These are phyloP conservation scores for Drosophila sp. DNA, from an alignment of 1,140 invertebrate genomes.

Conservation along the genomic window DNA sequence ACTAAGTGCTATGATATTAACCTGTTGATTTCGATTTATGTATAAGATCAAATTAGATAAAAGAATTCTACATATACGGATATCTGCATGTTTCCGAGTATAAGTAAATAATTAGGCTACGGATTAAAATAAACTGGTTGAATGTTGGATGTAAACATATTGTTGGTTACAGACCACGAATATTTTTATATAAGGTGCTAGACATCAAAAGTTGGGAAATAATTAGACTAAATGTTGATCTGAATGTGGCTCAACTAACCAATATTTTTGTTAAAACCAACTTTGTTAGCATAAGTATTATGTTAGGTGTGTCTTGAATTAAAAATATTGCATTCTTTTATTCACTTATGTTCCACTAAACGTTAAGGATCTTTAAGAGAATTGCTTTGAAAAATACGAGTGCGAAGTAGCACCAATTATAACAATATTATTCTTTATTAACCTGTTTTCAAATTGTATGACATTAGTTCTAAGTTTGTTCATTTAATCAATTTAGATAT, in stretches of 20 bases:
- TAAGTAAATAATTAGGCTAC: slow-evolving; percentile 24
- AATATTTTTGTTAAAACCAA: neutral
- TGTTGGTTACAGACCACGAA: slow-evolving; percentile 33
- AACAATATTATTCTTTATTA: too few relatives aligned
- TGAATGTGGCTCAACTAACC: slow-evolving; percentile 13
- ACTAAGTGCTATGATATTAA: slow-evolving; percentile 62
- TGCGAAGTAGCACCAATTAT: too few relatives aligned
- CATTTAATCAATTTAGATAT: too few relatives aligned
- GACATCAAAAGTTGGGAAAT: slow-evolving; percentile 17
- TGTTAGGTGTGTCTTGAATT: neutral
- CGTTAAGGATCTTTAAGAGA: too few relatives aligned
- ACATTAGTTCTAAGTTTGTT: too few relatives aligned
- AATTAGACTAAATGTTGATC: slow-evolving; percentile 16
- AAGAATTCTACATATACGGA: slow-evolving; percentile 28
- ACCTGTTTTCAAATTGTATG: too few relatives aligned
- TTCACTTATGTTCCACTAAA: too few relatives aligned
- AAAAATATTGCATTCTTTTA: slow-evolving; percentile 9
- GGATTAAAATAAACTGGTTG: slow-evolving; percentile 22
- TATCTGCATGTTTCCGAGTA: slow-evolving; percentile 1
- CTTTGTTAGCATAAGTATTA: slow-evolving; percentile 22
- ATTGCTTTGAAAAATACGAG: too few relatives aligned
- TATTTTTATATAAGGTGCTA: slow-evolving; percentile 42
- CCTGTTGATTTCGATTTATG: slow-evolving; percentile 52
- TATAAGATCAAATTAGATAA: slow-evolving; percentile 33
- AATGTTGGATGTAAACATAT: slow-evolving; percentile 13